Percentiles rank a stretch among this genome's conserved stretches.
Conservation (phyloP, 2,797 vertebrate genomes). For the Cyclopterus lumpus region DNA sequence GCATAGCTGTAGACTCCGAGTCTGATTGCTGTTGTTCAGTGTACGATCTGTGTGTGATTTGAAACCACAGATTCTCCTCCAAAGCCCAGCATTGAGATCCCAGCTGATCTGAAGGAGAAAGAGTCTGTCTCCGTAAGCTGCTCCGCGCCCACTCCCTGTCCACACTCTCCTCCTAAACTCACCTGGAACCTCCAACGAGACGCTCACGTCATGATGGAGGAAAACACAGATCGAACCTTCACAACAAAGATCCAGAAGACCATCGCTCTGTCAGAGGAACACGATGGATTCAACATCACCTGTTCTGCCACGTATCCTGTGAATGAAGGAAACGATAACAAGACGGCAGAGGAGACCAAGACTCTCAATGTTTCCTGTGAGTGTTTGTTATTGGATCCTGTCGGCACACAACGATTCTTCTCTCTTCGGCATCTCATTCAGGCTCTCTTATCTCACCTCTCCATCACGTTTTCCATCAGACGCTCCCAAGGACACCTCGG, state of each 20-base stretch:
- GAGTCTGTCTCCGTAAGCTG: constrained; percentile 57
- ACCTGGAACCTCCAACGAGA: constrained; percentile 54
- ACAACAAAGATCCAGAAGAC: constrained; percentile 37
- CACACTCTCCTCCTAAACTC: constrained; percentile 60
- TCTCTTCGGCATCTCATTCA: too few relatives aligned
- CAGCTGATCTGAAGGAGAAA: constrained; percentile 33
- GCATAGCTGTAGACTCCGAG: not conserved
- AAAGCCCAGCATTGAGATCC: constrained; percentile 5
- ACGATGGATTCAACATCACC: constrained; percentile 51
- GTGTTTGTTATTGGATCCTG: constrained; percentile 2
- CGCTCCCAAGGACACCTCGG: not conserved
- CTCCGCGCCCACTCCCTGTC: constrained; percentile 67
- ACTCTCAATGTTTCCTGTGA: constrained; percentile 56
- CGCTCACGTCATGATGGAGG: constrained; percentile 7
- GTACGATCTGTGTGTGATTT: not conserved
- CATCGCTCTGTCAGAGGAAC: constrained; percentile 49
- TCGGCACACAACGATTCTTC: not conserved
- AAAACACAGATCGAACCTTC: constrained; percentile 42
- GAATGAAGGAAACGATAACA: not conserved
- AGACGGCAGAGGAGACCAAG: not conserved
- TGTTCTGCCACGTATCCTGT: constrained; percentile 57
- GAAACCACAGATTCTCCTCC: constrained; percentile 46
- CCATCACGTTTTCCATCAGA: not conserved
- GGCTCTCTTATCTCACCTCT: not conserved
- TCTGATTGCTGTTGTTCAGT: not conserved